Evolutionary conservation across 2,113 vertebrate species (phyloP).

Genomic region (Mionectes macconnelli): DNA sequence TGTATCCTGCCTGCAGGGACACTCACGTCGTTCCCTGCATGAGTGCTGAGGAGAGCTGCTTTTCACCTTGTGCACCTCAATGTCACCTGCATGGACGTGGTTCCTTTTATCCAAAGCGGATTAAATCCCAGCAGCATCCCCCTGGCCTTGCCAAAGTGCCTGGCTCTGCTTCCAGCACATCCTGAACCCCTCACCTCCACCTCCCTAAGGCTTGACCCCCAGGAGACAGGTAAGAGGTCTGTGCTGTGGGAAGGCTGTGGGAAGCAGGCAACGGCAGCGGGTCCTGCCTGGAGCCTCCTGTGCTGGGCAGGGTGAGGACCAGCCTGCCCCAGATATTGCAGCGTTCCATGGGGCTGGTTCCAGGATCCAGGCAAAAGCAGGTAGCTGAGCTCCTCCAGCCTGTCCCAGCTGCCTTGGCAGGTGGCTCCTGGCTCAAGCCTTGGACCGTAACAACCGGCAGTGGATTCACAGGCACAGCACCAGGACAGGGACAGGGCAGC

Average conservation of each 20-base stretch:
- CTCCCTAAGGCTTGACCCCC: neutral
- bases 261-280: neutral
- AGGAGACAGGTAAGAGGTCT: neutral
- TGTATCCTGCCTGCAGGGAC: neutral
- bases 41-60: neutral
- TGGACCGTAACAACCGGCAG: rapidly evolving
- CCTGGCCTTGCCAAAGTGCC: neutral
- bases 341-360: neutral
- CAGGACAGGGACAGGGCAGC: neutral
- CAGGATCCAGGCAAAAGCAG: neutral
- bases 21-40: neutral
- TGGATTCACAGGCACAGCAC: neutral
- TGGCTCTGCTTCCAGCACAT: neutral
- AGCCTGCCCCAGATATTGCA: rapidly evolving
- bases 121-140: neutral
- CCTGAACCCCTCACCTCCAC: neutral
- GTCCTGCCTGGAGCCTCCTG: rapidly evolving
- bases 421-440: neutral
- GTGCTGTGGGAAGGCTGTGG: rapidly evolving
- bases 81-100: neutral
- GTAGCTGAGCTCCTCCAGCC: neutral
- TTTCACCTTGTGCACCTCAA: neutral
- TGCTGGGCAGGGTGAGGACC: neutral
- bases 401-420: neutral
- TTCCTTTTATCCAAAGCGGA: neutral